Percentiles rank a stretch among this genome's conserved stretches.
These are phyloP conservation scores for Xenopus tropicalis DNA, from an alignment of 2,113 vertebrate genomes.

Conservation along the genomic window UCB_Xtro_10.0 CM004443.2:6832501-6833000, in stretches of 20 bases:
- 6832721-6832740: conserved; percentile 68
- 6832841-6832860: not conserved
- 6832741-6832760: conserved; percentile 63
- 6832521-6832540: not conserved
- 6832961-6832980: not conserved
- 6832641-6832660: no score
- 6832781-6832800: conserved; percentile 73
- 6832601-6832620: no score
- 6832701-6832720: not conserved
- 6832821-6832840: no score
- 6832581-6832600: no score
- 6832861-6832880: not conserved
- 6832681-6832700: not conserved
- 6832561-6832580: no score
- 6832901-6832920: not conserved
- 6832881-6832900: not conserved
- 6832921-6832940: no score
- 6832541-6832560: no score
- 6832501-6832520: not conserved
- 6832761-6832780: conserved; percentile 67
- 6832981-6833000: no score
- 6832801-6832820: conserved; percentile 58
- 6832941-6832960: not conserved
- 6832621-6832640: no score
- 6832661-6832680: no score